Conservation (phyloP, 2,113 vertebrate species). For the Pedionomus torquatus region DNA sequence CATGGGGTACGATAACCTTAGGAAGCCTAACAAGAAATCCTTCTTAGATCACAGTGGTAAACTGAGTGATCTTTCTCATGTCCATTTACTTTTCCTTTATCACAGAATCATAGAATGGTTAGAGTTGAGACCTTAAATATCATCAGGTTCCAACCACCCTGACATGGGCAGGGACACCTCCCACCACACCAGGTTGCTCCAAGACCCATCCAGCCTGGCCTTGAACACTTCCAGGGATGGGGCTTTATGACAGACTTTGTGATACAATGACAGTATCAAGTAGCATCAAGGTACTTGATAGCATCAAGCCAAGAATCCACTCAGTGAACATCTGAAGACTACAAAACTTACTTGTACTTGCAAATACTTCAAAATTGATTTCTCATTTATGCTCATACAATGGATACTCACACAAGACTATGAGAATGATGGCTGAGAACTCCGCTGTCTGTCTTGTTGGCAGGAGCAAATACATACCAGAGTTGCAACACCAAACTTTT, state of each 20-base stretch:
- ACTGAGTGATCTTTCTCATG: neutral
- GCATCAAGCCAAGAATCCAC: neutral
- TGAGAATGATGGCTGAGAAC: neutral
- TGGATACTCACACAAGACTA: neutral
- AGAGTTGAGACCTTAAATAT: too few relatives aligned
- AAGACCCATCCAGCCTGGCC: too few relatives aligned
- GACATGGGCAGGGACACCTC: too few relatives aligned
- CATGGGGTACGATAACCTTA: neutral
- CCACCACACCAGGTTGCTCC: too few relatives aligned
- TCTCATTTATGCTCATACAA: neutral
- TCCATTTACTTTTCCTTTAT: neutral
- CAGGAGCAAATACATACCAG: neutral
- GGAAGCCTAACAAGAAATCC: neutral
- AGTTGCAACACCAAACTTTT: neutral
- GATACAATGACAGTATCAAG: neutral
- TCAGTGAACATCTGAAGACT: neutral
- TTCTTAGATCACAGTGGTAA: neutral
- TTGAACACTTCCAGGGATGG: too few relatives aligned
- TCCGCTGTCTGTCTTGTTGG: neutral
- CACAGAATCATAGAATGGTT: too few relatives aligned
- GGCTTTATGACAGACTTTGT: neutral
- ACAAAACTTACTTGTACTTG: neutral
- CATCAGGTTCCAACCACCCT: too few relatives aligned
- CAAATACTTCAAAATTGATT: neutral
- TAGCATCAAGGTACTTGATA: too few relatives aligned